A percentile compares a stretch with the other conserved stretches of the same genome.
Conservation (phyloP, 2,888 invertebrate species). For the Dione juno region DNA sequence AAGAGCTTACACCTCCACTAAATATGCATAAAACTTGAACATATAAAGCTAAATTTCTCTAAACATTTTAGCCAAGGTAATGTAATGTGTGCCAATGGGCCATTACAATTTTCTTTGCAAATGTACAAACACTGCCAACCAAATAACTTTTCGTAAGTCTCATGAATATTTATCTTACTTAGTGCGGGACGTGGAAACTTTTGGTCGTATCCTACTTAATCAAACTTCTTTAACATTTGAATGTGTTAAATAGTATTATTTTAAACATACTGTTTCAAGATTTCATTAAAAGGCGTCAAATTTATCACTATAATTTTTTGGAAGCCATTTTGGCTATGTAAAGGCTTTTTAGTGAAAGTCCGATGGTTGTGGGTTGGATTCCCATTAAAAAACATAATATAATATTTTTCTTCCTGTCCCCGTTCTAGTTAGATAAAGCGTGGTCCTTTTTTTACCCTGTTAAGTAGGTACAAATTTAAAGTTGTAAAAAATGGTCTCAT, state of each 20-base stretch:
- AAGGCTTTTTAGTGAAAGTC: no score
- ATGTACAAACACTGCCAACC: slow-evolving; percentile 73
- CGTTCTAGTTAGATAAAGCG: no score
- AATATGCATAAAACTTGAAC: slow-evolving; percentile 15
- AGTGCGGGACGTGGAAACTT: slow-evolving; percentile 75
- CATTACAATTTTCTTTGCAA: slow-evolving; percentile 62
- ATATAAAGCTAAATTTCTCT: slow-evolving; percentile 29
- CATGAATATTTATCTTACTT: slow-evolving; percentile 81
- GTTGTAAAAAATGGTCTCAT: no score
- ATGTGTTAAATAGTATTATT: slow-evolving; percentile 20
- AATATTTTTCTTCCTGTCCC: not conserved
- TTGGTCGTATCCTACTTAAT: slow-evolving; percentile 79
- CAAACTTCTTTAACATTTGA: slow-evolving; percentile 64
- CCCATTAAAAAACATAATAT: not conserved
- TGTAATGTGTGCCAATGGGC: slow-evolving; percentile 38
- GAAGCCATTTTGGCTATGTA: no score
- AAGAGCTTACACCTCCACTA: not conserved
- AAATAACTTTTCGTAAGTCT: slow-evolving; percentile 78
- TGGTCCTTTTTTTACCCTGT: no score
- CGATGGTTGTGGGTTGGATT: no score
- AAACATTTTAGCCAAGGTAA: slow-evolving; percentile 32
- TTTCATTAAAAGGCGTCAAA: not conserved
- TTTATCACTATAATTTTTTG: no score
- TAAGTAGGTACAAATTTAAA: no score
- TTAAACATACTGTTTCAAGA: slow-evolving; percentile 11